Evolutionary conservation across 1,140 invertebrate species (phyloP).

Genomic region (Notospermus geniculatus): DNA sequence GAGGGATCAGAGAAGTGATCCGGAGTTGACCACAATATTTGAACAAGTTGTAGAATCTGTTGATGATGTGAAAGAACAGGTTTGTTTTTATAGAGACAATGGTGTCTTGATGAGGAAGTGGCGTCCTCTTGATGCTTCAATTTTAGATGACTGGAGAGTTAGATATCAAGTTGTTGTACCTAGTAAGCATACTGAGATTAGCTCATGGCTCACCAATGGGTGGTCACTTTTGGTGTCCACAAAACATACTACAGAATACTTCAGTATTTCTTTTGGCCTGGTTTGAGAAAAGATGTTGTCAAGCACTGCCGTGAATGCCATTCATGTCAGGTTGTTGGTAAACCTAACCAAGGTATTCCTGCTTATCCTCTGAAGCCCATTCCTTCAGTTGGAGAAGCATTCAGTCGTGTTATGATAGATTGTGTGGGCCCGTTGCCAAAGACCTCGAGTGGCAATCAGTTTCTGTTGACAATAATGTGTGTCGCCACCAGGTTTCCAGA

Average conservation of each 20-base stretch:
- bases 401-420: too few species aligned
- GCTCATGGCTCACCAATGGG: constrained; percentile 10
- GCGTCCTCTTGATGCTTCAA: background rate
- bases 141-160: background rate
- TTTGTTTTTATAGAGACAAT: too few species aligned
- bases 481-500: constrained; percentile 23
- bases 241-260: too few species aligned
- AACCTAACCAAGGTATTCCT: too few species aligned
- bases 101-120: constrained; percentile 10
- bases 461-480: too few species aligned
- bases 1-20: too few species aligned
- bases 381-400: too few species aligned
- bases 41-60: too few species aligned
- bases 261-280: constrained; percentile 28
- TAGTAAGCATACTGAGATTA: background rate
- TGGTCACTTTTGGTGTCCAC: constrained; percentile 17
- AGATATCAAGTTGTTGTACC: constrained; percentile 15
- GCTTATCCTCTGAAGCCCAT: too few species aligned
- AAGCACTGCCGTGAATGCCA: constrained; percentile 20
- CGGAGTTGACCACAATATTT: too few species aligned
- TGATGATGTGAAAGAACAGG: too few species aligned
- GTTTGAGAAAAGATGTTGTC: constrained; percentile 10
- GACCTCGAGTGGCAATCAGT: constrained; percentile 20
- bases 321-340: constrained; percentile 21
- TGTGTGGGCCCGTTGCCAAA: constrained; percentile 20